Evolutionary conservation across 2,797 vertebrate genomes (phyloP).

Genomic region (Pteronotus mesoamericanus): DNA sequence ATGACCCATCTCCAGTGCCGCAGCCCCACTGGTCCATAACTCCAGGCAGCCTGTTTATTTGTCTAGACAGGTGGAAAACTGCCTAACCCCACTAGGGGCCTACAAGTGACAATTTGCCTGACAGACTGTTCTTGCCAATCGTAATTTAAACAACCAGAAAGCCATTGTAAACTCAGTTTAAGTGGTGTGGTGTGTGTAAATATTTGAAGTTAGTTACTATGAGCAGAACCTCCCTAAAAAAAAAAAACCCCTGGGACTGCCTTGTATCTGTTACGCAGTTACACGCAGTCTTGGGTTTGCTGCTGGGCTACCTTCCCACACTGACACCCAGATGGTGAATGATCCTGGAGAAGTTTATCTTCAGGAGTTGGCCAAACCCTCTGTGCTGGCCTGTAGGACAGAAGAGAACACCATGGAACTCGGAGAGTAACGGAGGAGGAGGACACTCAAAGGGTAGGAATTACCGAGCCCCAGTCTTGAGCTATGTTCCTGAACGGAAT

Average conservation of each 20-base stretch:
- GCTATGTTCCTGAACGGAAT: not conserved
- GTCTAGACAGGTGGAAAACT: conserved; percentile 58
- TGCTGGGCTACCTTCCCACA: no score
- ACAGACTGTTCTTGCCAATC: conserved; percentile 57
- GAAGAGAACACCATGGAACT: not conserved
- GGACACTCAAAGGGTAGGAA: not conserved
- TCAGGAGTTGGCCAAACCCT: not conserved
- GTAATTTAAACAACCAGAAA: conserved; percentile 40
- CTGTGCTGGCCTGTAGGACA: not conserved
- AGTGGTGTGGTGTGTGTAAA: not conserved
- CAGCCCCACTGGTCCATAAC: conserved; percentile 24
- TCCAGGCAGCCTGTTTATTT: not conserved
- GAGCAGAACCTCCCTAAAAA: not conserved
- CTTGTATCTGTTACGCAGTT: not conserved
- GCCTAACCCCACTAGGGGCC: not conserved
- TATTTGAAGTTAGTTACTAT: not conserved
- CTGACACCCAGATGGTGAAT: not conserved
- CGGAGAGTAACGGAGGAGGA: not conserved
- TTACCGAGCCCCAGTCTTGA: not conserved
- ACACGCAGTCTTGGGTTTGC: not conserved
- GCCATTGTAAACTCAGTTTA: conserved; percentile 14
- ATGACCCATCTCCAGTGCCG: not conserved
- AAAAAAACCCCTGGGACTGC: no score
- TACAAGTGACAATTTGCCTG: conserved; percentile 54
- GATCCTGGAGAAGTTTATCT: not conserved